Conservation (phyloP, 2,797 vertebrate species). For the Bovichtus variegatus region DNA sequence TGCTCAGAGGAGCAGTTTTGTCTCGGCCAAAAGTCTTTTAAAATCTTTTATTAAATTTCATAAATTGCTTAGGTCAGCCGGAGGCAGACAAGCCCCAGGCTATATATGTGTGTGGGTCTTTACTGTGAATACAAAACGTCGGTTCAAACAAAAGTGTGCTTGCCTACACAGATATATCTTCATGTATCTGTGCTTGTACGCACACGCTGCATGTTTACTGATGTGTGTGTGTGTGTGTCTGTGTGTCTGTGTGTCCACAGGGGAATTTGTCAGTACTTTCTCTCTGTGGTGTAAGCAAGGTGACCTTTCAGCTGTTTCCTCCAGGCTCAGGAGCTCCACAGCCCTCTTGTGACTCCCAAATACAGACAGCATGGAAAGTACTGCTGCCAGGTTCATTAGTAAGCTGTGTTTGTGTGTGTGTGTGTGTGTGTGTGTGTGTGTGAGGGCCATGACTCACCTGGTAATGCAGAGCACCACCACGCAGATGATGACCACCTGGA, state of each 20-base stretch:
- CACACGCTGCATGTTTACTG: slow-evolving; percentile 20
- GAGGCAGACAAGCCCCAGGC: slow-evolving; percentile 53
- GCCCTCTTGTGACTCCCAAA: slow-evolving; percentile 29
- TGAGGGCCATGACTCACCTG: slow-evolving; percentile 88
- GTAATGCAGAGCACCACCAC: slow-evolving; percentile 99
- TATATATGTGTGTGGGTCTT: slow-evolving; percentile 20
- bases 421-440: neutral
- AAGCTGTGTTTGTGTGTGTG: slow-evolving; percentile 14
- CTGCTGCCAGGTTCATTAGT: slow-evolving; percentile 43
- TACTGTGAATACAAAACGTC: slow-evolving; percentile 49
- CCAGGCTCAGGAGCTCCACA: slow-evolving; percentile 27
- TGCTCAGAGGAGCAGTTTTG: slow-evolving; percentile 61
- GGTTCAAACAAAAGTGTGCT: slow-evolving; percentile 31
- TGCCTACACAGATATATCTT: slow-evolving; percentile 34
- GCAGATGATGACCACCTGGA: slow-evolving; percentile 99
- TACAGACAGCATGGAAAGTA: slow-evolving; percentile 17
- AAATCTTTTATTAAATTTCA: slow-evolving; percentile 81
- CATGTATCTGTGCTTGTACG: slow-evolving; percentile 21
- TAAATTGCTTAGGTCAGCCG: slow-evolving; percentile 77
- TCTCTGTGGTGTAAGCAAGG: slow-evolving; percentile 38
- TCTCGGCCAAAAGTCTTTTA: slow-evolving; percentile 65
- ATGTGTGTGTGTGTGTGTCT: slow-evolving; percentile 15
- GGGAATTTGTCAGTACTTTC: slow-evolving; percentile 26
- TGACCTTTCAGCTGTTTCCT: slow-evolving; percentile 67
- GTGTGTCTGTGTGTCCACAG: slow-evolving; percentile 21